These are phyloP conservation scores for Castor canadensis DNA, from an alignment of 2,113 vertebrate species.

Conservation along the genomic window DNA sequence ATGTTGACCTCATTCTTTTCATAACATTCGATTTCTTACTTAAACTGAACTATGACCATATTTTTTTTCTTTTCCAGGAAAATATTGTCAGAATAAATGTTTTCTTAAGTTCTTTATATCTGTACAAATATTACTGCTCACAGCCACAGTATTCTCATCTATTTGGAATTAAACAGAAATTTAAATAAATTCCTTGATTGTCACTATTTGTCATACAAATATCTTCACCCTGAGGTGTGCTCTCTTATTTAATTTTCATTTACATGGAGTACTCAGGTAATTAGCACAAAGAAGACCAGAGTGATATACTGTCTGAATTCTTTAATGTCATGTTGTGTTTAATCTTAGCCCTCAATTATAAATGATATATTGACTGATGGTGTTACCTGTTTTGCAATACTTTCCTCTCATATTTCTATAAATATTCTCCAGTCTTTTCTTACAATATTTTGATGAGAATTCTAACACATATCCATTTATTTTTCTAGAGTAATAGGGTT, in stretches of 20 bases:
- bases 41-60: too few species aligned
- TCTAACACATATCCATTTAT: background rate
- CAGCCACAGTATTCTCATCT: background rate
- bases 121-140: background rate
- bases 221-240: background rate
- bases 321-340: background rate
- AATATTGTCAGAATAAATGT: background rate
- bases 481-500: background rate
- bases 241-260: background rate
- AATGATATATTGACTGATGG: background rate
- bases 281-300: background rate
- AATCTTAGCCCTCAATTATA: background rate
- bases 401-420: background rate
- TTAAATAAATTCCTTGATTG: background rate
- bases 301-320: background rate
- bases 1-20: background rate
- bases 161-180: background rate
- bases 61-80: background rate
- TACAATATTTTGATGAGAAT: background rate
- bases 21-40: background rate
- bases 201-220: background rate
- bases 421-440: background rate
- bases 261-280: background rate
- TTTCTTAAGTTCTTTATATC: background rate
- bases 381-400: background rate